Percentiles rank a stretch among this genome's conserved stretches.
Evolutionary conservation across 2,797 vertebrate species (phyloP).

Genomic region (Anguilla marmorata): DNA sequence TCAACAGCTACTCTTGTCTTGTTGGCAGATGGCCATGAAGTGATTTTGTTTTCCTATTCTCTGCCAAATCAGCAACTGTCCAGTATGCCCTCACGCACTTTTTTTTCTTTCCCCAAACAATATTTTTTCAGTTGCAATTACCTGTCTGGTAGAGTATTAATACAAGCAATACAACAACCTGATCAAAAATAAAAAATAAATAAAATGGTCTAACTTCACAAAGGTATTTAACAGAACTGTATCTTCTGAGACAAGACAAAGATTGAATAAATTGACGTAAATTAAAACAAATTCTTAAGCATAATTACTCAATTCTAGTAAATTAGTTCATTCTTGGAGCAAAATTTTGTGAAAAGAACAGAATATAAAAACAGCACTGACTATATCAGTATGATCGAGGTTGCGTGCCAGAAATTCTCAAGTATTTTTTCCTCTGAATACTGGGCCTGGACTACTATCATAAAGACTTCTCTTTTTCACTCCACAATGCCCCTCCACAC

Average conservation of each 20-base stretch:
- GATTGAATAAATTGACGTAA: not conserved
- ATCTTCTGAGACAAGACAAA: not conserved
- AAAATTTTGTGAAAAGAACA: not conserved
- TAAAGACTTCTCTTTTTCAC: constrained; percentile 36
- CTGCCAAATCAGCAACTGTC: not conserved
- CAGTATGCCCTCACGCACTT: too few relatives aligned
- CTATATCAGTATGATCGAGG: not conserved
- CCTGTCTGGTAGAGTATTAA: not conserved
- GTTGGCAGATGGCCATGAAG: not conserved
- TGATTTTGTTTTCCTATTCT: not conserved
- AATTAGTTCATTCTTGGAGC: not conserved
- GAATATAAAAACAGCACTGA: not conserved
- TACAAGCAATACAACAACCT: not conserved
- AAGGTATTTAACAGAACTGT: not conserved
- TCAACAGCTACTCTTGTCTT: not conserved
- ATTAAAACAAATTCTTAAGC: not conserved
- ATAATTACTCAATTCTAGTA: not conserved
- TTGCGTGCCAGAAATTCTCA: not conserved
- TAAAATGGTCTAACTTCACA: not conserved
- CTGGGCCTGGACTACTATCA: constrained; percentile 14
- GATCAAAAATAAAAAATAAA: too few relatives aligned
- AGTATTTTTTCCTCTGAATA: constrained; percentile 8
- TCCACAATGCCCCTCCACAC: constrained; percentile 14
- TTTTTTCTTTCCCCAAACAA: not conserved
- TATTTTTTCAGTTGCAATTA: not conserved